Evolutionary conservation across 2,797 vertebrate species (phyloP).

Genomic region (Lepus townsendii): DNA sequence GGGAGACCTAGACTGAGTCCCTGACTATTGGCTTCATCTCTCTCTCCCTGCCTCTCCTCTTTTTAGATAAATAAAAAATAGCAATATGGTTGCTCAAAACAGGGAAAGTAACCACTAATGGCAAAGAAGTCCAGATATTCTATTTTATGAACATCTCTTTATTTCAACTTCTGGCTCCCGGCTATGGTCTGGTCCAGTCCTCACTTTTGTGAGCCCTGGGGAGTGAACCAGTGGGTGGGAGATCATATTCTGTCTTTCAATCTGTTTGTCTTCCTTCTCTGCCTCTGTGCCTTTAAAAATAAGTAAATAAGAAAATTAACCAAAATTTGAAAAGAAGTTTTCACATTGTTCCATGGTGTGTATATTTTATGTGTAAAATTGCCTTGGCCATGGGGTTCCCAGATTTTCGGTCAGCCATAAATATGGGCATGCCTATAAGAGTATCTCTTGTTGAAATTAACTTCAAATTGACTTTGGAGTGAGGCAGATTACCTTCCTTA

Average conservation of each 20-base stretch:
- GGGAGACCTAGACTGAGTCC: no score
- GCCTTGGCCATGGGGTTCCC: background rate
- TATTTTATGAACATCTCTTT: no score
- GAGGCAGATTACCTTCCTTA: background rate
- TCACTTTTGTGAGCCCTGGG: no score
- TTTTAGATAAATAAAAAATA: no score
- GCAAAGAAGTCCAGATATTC: background rate
- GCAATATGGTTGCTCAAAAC: no score
- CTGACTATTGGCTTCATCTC: no score
- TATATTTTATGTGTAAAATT: background rate
- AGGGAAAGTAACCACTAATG: background rate
- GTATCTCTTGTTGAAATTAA: background rate
- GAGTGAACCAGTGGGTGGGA: no score
- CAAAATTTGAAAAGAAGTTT: background rate
- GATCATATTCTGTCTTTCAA: no score
- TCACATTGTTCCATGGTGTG: background rate
- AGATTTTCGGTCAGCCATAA: background rate
- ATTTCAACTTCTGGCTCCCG: no score
- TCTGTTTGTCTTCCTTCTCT: background rate
- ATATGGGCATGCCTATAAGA: background rate
- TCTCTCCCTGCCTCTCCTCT: no score
- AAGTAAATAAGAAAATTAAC: no score
- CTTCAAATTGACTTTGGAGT: background rate
- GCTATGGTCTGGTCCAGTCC: no score
- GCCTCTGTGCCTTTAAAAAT: background rate